These are phyloP conservation scores for Ryuthela nishihirai DNA, from an alignment of 2,888 invertebrate genomes.

Conservation along the genomic window DNA sequence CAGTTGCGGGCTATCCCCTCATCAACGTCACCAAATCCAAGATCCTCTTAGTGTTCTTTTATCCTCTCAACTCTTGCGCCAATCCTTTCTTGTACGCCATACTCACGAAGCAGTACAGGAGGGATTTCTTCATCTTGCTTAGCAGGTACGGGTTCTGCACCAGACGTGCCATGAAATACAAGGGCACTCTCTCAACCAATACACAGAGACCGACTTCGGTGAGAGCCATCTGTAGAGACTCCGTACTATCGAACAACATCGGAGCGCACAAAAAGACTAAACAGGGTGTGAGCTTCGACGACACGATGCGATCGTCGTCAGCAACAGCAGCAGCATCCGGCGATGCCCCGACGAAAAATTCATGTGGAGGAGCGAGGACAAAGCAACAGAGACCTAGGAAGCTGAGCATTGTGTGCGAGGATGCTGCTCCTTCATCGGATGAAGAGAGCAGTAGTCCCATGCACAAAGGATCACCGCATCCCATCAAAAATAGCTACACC, in stretches of 20 bases:
- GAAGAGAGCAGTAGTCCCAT: slow-evolving; percentile 7
- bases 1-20: slow-evolving; percentile 74
- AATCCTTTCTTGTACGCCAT: slow-evolving; percentile 91
- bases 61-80: slow-evolving; percentile 85
- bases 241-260: too few species aligned
- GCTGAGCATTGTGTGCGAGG: background rate
- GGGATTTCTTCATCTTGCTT: slow-evolving; percentile 66
- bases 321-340: too few species aligned
- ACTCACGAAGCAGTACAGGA: slow-evolving; percentile 77
- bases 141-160: slow-evolving; percentile 57
- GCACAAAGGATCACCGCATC: slow-evolving; percentile 35
- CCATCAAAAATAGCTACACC: slow-evolving; percentile 35
- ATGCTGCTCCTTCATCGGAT: background rate
- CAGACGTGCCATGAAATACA: slow-evolving; percentile 40
- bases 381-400: too few species aligned
- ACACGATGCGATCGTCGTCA: too few species aligned
- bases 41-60: slow-evolving; percentile 79
- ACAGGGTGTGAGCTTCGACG: background rate
- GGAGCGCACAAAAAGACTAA: background rate
- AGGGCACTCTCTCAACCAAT: slow-evolving; percentile 36
- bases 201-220: slow-evolving; percentile 19
- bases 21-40: slow-evolving; percentile 67
- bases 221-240: slow-evolving; percentile 18
- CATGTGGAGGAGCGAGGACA: too few species aligned
- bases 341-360: too few species aligned